Conservation (phyloP, 2,113 vertebrate genomes). For the Danionella cerebrum region DNA sequence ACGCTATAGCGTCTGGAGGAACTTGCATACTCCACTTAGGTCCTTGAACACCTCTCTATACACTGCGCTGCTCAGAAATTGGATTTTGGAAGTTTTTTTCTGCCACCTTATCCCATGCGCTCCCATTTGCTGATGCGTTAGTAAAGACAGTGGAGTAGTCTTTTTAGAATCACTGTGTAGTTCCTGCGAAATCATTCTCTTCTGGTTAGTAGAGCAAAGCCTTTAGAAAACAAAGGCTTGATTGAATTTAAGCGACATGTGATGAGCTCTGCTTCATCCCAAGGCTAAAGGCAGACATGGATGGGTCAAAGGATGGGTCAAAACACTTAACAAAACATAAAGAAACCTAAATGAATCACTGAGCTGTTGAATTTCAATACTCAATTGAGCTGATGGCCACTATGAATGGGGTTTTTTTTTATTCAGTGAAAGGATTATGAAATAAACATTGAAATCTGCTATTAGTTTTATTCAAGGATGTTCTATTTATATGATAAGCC, state of each 20-base stretch:
- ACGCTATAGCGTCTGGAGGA: too few relatives aligned
- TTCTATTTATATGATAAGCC: background rate
- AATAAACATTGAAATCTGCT: background rate
- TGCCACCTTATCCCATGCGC: background rate
- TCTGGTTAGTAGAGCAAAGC: conserved; percentile 4
- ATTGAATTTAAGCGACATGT: conserved; percentile 22
- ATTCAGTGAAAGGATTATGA: background rate
- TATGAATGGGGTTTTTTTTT: background rate
- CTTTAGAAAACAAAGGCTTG: conserved; percentile 27
- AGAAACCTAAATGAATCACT: background rate
- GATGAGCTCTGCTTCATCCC: background rate
- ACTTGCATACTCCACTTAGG: too few relatives aligned
- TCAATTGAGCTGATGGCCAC: background rate
- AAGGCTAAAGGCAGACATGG: background rate
- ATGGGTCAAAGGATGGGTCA: background rate
- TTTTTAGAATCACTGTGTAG: background rate
- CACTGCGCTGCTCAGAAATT: too few relatives aligned
- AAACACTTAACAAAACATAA: background rate
- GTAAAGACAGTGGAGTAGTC: background rate
- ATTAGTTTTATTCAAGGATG: background rate
- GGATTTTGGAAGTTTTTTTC: too few relatives aligned
- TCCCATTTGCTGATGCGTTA: background rate
- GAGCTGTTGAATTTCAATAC: background rate
- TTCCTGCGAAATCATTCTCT: conserved; percentile 14
- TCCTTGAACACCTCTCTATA: too few relatives aligned